These are phyloP conservation scores for Centroberyx gerrardi DNA, from an alignment of 2,797 vertebrate species.

Conservation along the genomic window DNA sequence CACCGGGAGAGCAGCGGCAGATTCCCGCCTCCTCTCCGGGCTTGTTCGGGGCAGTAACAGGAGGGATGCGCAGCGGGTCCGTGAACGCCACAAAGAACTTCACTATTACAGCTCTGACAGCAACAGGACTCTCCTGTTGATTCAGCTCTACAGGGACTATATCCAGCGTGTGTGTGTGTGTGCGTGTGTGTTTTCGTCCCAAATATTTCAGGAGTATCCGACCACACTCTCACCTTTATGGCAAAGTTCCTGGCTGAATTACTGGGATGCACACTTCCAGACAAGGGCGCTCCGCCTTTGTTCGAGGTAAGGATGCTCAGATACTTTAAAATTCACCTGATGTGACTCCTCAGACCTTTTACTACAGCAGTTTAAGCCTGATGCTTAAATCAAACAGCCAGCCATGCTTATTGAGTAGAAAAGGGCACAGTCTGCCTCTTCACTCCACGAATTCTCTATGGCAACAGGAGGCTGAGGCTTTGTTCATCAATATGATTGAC, in stretches of 20 bases:
- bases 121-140: neutral
- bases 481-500: conserved; percentile 27
- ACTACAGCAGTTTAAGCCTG: too few relatives aligned
- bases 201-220: neutral
- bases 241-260: conserved; percentile 91
- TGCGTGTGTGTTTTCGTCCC: neutral
- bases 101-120: too few relatives aligned
- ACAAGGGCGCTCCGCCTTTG: conserved; percentile 83
- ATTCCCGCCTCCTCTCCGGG: too few relatives aligned
- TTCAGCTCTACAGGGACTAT: neutral
- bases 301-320: conserved; percentile 83
- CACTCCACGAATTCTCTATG: conserved; percentile 5
- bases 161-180: too few relatives aligned
- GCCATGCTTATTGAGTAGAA: too few relatives aligned
- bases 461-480: conserved; percentile 16
- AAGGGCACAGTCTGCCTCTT: neutral
- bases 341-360: neutral
- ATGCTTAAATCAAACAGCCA: too few relatives aligned
- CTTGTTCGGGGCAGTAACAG: neutral
- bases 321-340: neutral
- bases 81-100: too few relatives aligned
- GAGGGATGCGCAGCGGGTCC: neutral
- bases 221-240: conserved; percentile 59
- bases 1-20: too few relatives aligned
- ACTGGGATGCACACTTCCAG: conserved; percentile 87